These are phyloP conservation scores for Smutsia gigantea DNA, from an alignment of 2,797 vertebrate species.

Conservation along the genomic window DNA sequence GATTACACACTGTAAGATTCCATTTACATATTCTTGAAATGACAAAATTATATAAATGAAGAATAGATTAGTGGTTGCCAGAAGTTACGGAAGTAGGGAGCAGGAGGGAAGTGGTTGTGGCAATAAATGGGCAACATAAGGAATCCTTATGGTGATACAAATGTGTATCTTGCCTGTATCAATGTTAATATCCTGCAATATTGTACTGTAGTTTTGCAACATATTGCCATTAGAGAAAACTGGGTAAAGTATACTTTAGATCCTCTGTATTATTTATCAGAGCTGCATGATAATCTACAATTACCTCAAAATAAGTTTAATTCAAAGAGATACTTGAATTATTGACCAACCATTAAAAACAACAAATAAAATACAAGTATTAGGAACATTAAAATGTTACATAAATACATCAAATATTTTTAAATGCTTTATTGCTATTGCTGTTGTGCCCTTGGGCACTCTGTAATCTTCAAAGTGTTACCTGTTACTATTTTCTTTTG, in stretches of 20 bases:
- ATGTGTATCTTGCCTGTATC: neutral
- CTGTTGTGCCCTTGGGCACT: neutral
- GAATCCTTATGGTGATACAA: neutral
- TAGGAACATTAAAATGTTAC: neutral
- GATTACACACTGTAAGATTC: neutral
- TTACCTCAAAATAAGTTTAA: neutral
- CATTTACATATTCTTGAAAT: constrained; percentile 33
- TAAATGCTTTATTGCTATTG: neutral
- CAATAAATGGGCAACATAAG: neutral
- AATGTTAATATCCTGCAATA: neutral
- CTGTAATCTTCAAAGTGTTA: neutral
- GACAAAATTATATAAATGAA: constrained; percentile 14
- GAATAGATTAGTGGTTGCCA: neutral
- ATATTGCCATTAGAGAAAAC: constrained; percentile 1
- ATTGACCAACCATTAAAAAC: neutral
- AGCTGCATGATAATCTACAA: neutral
- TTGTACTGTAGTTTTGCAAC: neutral
- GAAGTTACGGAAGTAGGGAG: neutral
- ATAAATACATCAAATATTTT: neutral
- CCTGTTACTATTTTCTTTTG: constrained; percentile 50
- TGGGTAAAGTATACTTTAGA: neutral
- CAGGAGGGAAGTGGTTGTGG: neutral
- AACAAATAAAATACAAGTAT: neutral
- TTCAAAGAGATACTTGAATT: neutral
- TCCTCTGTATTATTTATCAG: neutral